These are phyloP conservation scores for Actenoides lindsayi DNA, from an alignment of 2,113 vertebrate species.

Conservation along the genomic window DNA sequence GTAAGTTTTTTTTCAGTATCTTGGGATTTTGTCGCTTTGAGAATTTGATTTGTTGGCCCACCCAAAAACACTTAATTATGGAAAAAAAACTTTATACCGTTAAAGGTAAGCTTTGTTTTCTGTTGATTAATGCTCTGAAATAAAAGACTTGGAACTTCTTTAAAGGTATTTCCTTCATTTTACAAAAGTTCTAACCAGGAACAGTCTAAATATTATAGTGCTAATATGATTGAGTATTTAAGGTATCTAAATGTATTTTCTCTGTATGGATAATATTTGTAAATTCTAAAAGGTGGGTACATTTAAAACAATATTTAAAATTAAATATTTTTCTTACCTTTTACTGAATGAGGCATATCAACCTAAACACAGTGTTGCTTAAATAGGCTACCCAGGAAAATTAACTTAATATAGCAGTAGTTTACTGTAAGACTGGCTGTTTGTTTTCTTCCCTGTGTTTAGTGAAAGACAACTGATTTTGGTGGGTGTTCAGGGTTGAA, in stretches of 20 bases:
- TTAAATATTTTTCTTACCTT: not conserved
- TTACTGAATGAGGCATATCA: not conserved
- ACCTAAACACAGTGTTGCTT: not conserved
- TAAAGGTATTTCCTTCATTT: not conserved
- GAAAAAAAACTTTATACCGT: not conserved
- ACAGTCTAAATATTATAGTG: not conserved
- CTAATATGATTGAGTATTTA: not conserved
- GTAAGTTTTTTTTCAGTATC: not conserved
- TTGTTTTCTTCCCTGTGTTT: not conserved
- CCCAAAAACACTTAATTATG: not conserved
- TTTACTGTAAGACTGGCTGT: not conserved
- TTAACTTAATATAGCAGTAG: not conserved
- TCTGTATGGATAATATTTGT: not conserved
- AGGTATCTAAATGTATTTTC: not conserved
- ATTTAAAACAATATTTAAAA: not conserved
- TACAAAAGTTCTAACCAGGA: not conserved
- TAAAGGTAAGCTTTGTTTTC: not conserved
- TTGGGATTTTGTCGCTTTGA: not conserved
- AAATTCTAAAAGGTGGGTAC: not conserved
- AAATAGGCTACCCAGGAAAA: not conserved
- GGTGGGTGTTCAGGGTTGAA: not conserved
- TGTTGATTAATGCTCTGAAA: not conserved
- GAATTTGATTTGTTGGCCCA: not conserved
- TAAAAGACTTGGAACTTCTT: not conserved
- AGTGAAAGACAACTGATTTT: not conserved